Base-by-base conservation (phyloP, 2,888 invertebrate species). In the Troides helena region DNA sequence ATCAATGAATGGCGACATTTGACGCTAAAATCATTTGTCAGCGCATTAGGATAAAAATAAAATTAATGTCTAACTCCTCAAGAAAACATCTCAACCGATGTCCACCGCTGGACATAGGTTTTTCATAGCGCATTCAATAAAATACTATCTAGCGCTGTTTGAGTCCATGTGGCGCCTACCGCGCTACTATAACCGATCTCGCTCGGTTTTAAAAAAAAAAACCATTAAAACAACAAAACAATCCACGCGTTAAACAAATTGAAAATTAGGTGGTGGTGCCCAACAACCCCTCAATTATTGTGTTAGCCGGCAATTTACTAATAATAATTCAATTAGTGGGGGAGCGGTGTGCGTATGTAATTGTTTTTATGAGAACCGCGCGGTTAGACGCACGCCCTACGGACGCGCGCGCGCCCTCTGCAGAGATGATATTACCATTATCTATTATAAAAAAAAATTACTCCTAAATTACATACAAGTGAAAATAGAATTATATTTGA, bases 281-380 rank as follows among this genome's bases (percentile, higher is more conserved):
- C 77, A 75, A 78, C 76, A 76, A 68, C 77, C 78, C 78, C 72
- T 73, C 78, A 79, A 81, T 83, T 82, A 83, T 80, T 74, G 76
- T 71, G 80, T 81, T 80, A 78, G 77, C 73, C 74, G 69, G 74
- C 74, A 76, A 76, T 76, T 76, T 73, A 78, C 77, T 79, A 80
- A 78, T 80, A 81, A 79, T 81, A 81, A 81, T 81, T 80, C 81
- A 82, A 82, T 83, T 83, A 84, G 68, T 63, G 70, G 56, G 68
- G 69, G 69, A 65, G 68, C 65, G 68, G 75, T 73, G 71, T 74
- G 75, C 68, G 70, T 72, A 67, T 72, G 74, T 77, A 76, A 80
- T 78, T 78, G 78, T 79, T 77, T 77, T 77, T 78, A 76, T 74
- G 74, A 58, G 74, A 61, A 53, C 67, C 66, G 62, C 25, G 62